Percentiles rank a stretch among this genome's conserved stretches.
Conservation (phyloP, 2,797 vertebrate species). For the Oceanodroma leucorhoa region DNA sequence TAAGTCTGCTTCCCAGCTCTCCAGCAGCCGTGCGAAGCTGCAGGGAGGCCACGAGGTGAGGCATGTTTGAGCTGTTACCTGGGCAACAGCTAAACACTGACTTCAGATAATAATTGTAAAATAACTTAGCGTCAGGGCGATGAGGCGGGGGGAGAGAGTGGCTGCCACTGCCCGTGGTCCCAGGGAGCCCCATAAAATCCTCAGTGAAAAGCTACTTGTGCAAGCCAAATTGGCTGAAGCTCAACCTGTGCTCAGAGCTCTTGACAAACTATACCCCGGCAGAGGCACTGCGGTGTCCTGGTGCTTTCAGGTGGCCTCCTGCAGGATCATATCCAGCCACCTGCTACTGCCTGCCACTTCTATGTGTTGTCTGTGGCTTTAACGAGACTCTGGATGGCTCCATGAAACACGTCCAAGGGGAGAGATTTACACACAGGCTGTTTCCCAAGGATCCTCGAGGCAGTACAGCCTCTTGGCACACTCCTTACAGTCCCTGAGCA, state of each 20-base stretch:
- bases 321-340: neutral
- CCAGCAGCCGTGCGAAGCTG: neutral
- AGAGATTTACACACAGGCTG: neutral
- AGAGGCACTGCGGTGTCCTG: neutral
- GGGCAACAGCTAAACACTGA: constrained; percentile 75
- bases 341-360: neutral
- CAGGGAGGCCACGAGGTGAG: constrained; percentile 31
- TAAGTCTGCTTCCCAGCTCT: constrained; percentile 5
- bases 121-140: constrained; percentile 9
- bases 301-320: neutral
- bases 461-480: neutral
- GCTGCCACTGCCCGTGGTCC: neutral
- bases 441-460: neutral
- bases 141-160: neutral
- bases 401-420: neutral
- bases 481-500: neutral
- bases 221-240: neutral
- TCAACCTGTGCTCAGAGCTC: neutral
- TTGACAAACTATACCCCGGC: neutral
- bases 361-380: neutral
- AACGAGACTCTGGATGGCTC: neutral
- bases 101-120: constrained; percentile 54
- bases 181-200: neutral
- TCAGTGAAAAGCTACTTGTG: neutral
- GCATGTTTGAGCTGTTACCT: constrained; percentile 71